Evolutionary conservation across 2,113 vertebrate species (phyloP), one percentile per base, ranked within the genome.

Genomic region (Spermophilus dauricus): DNA sequence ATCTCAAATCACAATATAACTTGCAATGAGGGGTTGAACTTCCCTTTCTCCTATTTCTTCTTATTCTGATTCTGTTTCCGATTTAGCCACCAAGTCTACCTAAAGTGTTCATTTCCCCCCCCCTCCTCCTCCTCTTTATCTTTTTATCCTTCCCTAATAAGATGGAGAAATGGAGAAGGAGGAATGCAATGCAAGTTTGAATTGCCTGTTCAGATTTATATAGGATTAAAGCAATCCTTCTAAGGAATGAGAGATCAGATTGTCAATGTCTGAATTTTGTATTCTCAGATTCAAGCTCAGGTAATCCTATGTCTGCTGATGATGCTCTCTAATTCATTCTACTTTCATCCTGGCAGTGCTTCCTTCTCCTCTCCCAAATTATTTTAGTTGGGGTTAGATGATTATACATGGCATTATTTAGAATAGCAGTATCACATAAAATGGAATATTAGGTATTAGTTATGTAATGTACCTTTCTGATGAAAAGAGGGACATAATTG

Each of bases 361-460:
- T 63, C 48, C 1, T 45, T 30, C 11, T 78, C 8, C n/a, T 1
- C 17, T 51, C 26, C 37, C 32, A 24, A 89, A 30, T 16, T 53
- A 63, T 37, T 86, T 14, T 14, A 56, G 48, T 88, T 82, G 84
- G 61, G n/a, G 56, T 70, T 89, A 73, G 42, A 86, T 61, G 14
- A 88, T 92, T 85, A 77, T 16, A 96, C 83, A 61, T 61, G 42
- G 63, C 45, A 51, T 26, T 72, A 70, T 91, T 96, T 93, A 89
- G 51, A 87, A 76, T 10, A 85, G 85, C 81, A 18, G 0, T 89
- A 37, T 88, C 5, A 91, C 13, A 78, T 39, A 70, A 81, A 95
- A 65, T 67, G 8, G 22, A 85, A 28, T 81, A 30, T 75, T n/a
- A 70, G n/a, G 20, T 20, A 69, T 76, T 77, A 93, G 17, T 58